Evolutionary conservation across 2,888 invertebrate species (phyloP).

Genomic region (Tetranychus piercei): DNA sequence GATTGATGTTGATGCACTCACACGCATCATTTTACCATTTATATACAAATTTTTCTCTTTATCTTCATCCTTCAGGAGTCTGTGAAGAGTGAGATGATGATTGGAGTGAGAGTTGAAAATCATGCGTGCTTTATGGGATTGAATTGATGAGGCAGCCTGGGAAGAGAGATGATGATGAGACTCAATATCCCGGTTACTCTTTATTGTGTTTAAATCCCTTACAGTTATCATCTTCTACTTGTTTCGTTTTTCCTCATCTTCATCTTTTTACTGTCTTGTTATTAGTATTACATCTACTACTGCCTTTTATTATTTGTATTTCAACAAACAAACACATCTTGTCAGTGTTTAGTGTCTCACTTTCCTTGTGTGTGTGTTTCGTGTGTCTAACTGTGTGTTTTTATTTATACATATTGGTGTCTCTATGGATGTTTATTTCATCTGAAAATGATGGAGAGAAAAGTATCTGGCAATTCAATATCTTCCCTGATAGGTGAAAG

Average conservation of each 20-base stretch:
- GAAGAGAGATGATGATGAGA: background rate
- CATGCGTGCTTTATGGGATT: background rate
- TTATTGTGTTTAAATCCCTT: constrained; percentile 1
- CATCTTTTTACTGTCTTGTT: background rate
- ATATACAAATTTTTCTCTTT: constrained; percentile 1
- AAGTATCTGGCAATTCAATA: constrained; percentile 4
- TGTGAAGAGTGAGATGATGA: background rate
- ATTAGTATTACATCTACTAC: background rate
- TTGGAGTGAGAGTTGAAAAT: background rate
- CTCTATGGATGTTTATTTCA: background rate
- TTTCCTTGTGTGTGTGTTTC: background rate
- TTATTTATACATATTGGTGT: background rate
- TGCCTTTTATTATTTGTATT: no score
- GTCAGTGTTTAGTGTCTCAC: background rate
- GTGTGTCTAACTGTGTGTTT: background rate
- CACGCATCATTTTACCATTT: constrained; percentile 3
- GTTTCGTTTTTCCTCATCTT: background rate
- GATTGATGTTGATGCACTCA: constrained; percentile 1
- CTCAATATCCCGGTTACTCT: background rate
- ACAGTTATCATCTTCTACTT: background rate
- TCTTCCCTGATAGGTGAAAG: background rate
- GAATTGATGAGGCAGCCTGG: background rate
- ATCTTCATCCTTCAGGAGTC: background rate
- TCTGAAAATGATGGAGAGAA: constrained; percentile 8
- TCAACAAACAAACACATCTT: no score